A percentile compares a stretch with the other conserved stretches of the same genome.
Conservation (phyloP, 2,797 vertebrate species). For the Chaunax sp. region DNA sequence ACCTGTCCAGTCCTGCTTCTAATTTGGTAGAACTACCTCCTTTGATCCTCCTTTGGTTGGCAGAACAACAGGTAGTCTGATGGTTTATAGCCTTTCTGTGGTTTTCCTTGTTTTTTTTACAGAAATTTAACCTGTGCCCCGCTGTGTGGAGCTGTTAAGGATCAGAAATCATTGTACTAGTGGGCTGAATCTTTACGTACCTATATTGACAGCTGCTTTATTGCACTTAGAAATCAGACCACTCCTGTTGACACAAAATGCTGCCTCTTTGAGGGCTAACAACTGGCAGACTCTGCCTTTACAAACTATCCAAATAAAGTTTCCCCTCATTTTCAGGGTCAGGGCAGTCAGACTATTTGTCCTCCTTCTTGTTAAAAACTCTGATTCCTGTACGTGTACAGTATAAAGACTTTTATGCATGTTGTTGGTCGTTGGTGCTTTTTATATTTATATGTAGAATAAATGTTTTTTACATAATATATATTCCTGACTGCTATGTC, state of each 20-base stretch:
- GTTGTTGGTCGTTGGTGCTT: no score
- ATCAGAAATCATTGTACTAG: constrained; percentile 44
- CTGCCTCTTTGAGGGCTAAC: constrained; percentile 11
- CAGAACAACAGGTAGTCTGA: constrained; percentile 68
- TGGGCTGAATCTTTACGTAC: constrained; percentile 44
- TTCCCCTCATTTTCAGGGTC: no score
- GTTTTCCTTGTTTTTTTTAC: constrained; percentile 72
- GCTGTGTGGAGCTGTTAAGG: constrained; percentile 47
- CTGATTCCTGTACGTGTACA: no score
- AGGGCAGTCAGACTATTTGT: no score
- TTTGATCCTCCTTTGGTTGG: constrained; percentile 28
- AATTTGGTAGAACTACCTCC: not conserved
- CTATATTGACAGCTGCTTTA: constrained; percentile 35
- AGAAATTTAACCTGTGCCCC: constrained; percentile 61
- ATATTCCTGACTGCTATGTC: no score
- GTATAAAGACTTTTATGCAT: no score
- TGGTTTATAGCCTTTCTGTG: constrained; percentile 69
- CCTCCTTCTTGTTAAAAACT: no score
- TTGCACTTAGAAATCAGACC: constrained; percentile 37
- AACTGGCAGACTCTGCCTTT: no score
- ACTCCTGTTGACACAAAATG: constrained; percentile 43
- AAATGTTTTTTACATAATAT: no score
- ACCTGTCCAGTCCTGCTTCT: constrained; percentile 48
- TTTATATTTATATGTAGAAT: no score
- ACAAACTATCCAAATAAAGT: no score